Conservation (phyloP, 2,797 vertebrate species). For the Notolabrus celidotus region DNA sequence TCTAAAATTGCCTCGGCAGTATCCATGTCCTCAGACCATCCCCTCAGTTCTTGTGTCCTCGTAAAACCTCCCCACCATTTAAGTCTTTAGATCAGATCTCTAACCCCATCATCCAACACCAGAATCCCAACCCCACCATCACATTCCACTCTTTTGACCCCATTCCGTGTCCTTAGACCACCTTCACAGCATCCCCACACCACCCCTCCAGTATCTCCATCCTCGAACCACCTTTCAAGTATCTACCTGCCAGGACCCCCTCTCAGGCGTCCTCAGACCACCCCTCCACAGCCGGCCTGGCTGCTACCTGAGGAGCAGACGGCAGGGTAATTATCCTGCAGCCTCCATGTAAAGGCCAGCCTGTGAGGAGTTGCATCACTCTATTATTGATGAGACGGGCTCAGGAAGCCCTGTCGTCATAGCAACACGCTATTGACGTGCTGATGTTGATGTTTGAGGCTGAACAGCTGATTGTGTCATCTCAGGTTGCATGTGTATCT, state of each 20-base stretch:
- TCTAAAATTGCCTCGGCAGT: no score
- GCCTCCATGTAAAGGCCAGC: conserved; percentile 72
- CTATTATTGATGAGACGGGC: conserved; percentile 67
- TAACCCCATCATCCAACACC: no score
- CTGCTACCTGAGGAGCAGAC: conserved; percentile 56
- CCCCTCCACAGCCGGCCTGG: neutral
- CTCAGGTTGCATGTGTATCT: conserved; percentile 51
- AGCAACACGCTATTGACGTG: conserved; percentile 34
- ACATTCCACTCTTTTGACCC: no score
- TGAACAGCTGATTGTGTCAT: conserved; percentile 46
- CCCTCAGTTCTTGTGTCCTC: no score
- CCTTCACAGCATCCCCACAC: no score
- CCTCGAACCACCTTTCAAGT: neutral
- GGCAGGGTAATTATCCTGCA: conserved; percentile 65
- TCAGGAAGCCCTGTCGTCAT: conserved; percentile 50
- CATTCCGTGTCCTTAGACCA: no score
- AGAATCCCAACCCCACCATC: no score
- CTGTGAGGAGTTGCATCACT: conserved; percentile 53
- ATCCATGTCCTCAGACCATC: no score
- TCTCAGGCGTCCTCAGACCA: neutral
- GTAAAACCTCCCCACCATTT: no score
- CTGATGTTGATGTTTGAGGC: conserved; percentile 44
- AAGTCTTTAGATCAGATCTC: no score
- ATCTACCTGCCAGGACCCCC: neutral
- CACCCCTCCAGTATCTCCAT: no score